Percentiles rank a stretch among this genome's conserved stretches.
phyloP scores from a whole-genome alignment of 2,113 vertebrate genomes.

The Trematocara unimaculatum region DNA sequence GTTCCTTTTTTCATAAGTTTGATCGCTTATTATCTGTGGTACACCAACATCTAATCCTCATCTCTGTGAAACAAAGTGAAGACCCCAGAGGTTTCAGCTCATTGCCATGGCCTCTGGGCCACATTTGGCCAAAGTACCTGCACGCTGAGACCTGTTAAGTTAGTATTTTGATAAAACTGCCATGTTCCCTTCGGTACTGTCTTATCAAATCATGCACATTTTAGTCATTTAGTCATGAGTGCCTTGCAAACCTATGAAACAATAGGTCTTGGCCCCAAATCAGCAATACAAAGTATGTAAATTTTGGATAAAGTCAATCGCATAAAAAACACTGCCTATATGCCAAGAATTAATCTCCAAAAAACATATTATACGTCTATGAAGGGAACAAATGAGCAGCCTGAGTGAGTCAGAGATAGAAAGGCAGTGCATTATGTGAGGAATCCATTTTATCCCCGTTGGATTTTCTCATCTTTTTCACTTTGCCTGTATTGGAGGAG shows the following conservation, averaged over 20 bases:
- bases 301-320: background rate
- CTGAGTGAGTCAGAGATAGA: conserved; percentile 13
- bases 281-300: background rate
- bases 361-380: conserved; percentile 19
- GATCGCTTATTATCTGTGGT: background rate
- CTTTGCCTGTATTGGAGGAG: background rate
- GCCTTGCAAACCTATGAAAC: background rate
- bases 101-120: background rate
- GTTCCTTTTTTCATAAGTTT: background rate
- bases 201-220: background rate
- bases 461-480: conserved; percentile 23
- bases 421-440: conserved; percentile 8
- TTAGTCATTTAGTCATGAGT: background rate
- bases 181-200: background rate
- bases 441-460: conserved; percentile 21
- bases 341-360: conserved; percentile 14
- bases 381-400: background rate
- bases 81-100: background rate
- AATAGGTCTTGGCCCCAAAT: background rate
- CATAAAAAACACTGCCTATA: background rate
- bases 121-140: background rate
- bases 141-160: conserved; percentile 5
- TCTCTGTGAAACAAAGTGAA: background rate
- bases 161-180: conserved; percentile 22
- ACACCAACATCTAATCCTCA: background rate